Evolutionary conservation across 2,888 invertebrate genomes (phyloP).

Genomic region (Andrena marginata): DNA sequence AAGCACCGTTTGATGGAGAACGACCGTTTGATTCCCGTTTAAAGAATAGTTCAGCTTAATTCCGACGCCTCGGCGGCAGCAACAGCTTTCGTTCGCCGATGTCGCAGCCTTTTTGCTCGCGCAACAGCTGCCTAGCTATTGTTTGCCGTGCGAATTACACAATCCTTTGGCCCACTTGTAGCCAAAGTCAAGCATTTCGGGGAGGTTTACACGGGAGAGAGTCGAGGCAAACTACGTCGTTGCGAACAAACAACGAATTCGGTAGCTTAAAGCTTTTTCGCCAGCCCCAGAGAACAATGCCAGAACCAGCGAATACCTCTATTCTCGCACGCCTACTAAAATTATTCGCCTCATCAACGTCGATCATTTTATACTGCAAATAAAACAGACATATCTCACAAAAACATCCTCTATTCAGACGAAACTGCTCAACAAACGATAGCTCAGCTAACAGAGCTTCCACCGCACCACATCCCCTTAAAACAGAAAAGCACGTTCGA

Average conservation of each 20-base stretch:
- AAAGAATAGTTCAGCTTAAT: slow-evolving; percentile 41
- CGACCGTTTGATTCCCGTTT: slow-evolving; percentile 32
- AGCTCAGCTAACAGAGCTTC: too few species aligned
- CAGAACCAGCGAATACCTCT: not conserved
- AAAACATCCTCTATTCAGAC: too few species aligned
- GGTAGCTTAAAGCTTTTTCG: not conserved
- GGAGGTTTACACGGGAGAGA: slow-evolving; percentile 35
- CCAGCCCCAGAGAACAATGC: not conserved
- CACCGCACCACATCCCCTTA: too few species aligned
- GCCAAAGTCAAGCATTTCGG: slow-evolving; percentile 34
- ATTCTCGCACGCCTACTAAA: too few species aligned
- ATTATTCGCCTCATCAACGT: not conserved
- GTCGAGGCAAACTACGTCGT: slow-evolving; percentile 38
- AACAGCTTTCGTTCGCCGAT: slow-evolving; percentile 31
- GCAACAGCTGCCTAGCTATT: slow-evolving; percentile 46
- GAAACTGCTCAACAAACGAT: too few species aligned
- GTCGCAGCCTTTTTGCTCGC: slow-evolving; percentile 33
- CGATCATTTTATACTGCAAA: too few species aligned
- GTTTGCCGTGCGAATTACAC: slow-evolving; percentile 60
- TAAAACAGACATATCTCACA: too few species aligned
- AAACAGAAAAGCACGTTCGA: too few species aligned
- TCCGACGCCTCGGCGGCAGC: slow-evolving; percentile 1
- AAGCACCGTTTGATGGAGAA: slow-evolving; percentile 16
- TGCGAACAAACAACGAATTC: slow-evolving; percentile 46
- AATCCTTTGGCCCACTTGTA: slow-evolving; percentile 36